Evolutionary conservation across 2,888 invertebrate species (phyloP).

Genomic region (Sarcophaga variegata): DNA sequence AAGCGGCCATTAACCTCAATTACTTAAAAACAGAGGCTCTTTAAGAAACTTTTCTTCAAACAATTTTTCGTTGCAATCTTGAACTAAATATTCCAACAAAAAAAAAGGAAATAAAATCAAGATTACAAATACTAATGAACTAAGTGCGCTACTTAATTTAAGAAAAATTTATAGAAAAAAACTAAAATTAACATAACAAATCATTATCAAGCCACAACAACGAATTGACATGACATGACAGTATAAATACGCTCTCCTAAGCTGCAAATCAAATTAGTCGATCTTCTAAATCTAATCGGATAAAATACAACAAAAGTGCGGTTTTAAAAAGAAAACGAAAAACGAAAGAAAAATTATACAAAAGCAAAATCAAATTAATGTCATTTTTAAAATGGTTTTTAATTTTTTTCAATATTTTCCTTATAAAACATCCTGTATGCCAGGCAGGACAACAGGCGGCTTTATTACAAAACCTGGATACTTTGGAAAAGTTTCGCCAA

Average conservation of each 20-base stretch:
- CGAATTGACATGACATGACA: neutral
- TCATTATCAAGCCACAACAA: conserved; percentile 10
- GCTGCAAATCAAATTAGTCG: conserved; percentile 46
- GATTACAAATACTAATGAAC: conserved; percentile 2
- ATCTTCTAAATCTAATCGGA: conserved; percentile 29
- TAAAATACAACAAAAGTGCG: neutral
- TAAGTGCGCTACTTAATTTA: conserved; percentile 54
- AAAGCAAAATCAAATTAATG: conserved; percentile 19
- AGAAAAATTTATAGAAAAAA: neutral
- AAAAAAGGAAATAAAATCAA: neutral
- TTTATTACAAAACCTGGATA: conserved; percentile 56
- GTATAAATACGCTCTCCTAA: conserved; percentile 55
- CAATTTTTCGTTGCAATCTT: conserved; percentile 49
- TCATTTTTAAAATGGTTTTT: neutral
- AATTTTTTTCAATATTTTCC: neutral
- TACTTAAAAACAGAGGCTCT: neutral
- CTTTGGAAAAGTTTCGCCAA: conserved; percentile 76
- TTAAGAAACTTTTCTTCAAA: conserved; percentile 4
- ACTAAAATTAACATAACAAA: conserved; percentile 62
- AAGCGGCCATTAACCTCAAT: conserved; percentile 49
- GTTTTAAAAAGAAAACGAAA: neutral
- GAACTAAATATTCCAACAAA: conserved; percentile 18
- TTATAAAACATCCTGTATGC: neutral
- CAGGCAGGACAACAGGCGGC: conserved; percentile 35
- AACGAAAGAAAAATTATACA: neutral